Evolutionary conservation across 2,113 vertebrate genomes (phyloP).

Genomic region (Pristiophorus japonicus): DNA sequence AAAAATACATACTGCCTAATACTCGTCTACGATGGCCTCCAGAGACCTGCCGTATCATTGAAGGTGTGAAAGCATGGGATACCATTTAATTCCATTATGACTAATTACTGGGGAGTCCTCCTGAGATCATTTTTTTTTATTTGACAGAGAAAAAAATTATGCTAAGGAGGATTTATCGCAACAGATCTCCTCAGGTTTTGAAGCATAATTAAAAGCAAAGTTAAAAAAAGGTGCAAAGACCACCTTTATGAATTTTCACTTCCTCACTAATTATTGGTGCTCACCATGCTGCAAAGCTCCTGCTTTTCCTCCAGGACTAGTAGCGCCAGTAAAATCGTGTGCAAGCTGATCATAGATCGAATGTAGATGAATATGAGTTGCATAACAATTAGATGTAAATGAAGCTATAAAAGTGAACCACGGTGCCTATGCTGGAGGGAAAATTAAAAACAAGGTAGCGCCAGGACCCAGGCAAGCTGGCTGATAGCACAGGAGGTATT

Average conservation of each 20-base stretch:
- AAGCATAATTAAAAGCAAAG: neutral
- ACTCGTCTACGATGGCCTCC: neutral
- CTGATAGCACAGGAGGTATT: neutral
- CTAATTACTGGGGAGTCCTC: slow-evolving; percentile 14
- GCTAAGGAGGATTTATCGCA: neutral
- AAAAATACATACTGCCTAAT: neutral
- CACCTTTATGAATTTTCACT: neutral
- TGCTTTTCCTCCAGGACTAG: neutral
- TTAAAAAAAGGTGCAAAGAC: neutral
- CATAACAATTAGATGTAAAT: neutral
- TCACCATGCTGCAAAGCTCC: too few species aligned
- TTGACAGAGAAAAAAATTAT: neutral
- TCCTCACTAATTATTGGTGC: neutral
- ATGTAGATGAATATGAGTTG: neutral
- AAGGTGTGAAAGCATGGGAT: neutral
- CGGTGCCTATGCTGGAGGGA: neutral
- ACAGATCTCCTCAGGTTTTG: neutral
- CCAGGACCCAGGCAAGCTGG: neutral
- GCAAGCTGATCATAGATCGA: neutral
- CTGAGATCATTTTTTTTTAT: neutral
- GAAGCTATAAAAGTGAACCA: neutral
- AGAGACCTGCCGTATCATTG: neutral
- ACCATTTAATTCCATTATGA: slow-evolving; percentile 25
- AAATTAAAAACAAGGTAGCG: neutral
- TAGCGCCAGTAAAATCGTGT: neutral